Base-by-base conservation (phyloP, 2,797 vertebrate species). In the Paedocypris micromegethes region DNA sequence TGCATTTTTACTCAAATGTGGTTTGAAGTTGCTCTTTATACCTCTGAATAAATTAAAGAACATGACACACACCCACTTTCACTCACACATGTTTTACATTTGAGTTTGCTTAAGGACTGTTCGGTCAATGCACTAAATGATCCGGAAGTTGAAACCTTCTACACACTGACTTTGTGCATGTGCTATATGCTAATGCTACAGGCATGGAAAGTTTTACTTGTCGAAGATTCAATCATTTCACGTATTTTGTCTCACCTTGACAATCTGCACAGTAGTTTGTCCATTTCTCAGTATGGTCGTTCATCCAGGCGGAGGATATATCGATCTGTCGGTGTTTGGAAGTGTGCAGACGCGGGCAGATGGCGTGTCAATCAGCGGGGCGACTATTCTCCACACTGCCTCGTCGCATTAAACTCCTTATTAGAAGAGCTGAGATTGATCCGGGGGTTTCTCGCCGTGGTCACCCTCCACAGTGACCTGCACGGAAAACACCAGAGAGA, bases 341-440 rank as follows among this genome's bases (percentile, higher is more conserved):
- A 74, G 50, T 72, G 58, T 48, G 60, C 4, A 58, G 75, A 82
- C 70, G 76, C 74, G 81, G 66, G 47, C 77, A 77, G 73, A 83
- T 83, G 80, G 72, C 54, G 60, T 79, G 84, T 84, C 83, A 83
- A 72, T 87, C 85, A 82, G 53, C 70, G 45, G 53, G 78, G 68
- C 55, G 72, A 79, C 82, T 82, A 78, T 85, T 88, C 82, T 86
- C 78, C 73, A 60, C 23, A 77, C 83, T 81, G 85, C 84, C 87
- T 81, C 75, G 80, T 85, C 72, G 51, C 72, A 85, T 87, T 84
- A 86, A 73, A 9, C 77, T 82, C 76, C 72, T 78, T 77, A 81
- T 82, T 77, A 80, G 72, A 58, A 52, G 53, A 64, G 57, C 40
- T 40, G 51, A 64, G 77, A 82, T 58, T 73, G 77, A 83, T 72